These are phyloP conservation scores for Helicolenus hilgendorfi DNA, from an alignment of 2,797 vertebrate genomes.

Conservation along the genomic window DNA sequence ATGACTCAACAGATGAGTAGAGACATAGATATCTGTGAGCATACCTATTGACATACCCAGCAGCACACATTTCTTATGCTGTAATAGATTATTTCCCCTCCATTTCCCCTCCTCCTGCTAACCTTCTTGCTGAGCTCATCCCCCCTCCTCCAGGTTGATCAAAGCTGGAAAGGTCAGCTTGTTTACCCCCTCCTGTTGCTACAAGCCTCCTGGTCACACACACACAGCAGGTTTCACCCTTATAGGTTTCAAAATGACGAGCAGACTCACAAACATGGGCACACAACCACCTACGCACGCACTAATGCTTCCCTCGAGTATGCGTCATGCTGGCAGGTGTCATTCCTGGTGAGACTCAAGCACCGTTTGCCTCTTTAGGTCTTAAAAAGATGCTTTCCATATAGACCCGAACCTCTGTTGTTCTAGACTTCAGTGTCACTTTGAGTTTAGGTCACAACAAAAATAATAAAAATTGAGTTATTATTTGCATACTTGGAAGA, in stretches of 20 bases:
- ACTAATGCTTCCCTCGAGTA: neutral
- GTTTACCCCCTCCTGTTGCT: constrained; percentile 69
- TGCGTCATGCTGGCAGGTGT: constrained; percentile 15
- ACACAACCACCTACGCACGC: neutral
- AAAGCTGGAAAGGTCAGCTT: constrained; percentile 77
- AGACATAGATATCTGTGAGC: constrained; percentile 16
- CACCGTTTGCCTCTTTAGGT: neutral
- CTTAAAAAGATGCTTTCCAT: neutral
- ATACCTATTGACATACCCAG: constrained; percentile 5
- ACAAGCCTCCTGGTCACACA: constrained; percentile 60
- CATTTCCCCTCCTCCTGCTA: constrained; percentile 18
- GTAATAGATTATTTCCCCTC: constrained; percentile 34
- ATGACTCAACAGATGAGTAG: neutral
- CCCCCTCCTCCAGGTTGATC: constrained; percentile 50
- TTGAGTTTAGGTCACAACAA: neutral
- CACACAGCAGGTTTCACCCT: constrained; percentile 45
- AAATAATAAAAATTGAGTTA: neutral
- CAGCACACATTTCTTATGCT: constrained; percentile 20
- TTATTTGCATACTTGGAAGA: neutral
- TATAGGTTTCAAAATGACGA: constrained; percentile 49
- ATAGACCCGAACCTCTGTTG: neutral
- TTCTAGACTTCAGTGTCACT: neutral
- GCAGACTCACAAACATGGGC: constrained; percentile 2
- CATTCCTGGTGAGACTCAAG: constrained; percentile 13
- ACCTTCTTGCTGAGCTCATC: constrained; percentile 17